Evolutionary conservation across 2,888 invertebrate species (phyloP), one percentile per base, ranked within the genome.

Genomic region (Spialia ferax): DNA sequence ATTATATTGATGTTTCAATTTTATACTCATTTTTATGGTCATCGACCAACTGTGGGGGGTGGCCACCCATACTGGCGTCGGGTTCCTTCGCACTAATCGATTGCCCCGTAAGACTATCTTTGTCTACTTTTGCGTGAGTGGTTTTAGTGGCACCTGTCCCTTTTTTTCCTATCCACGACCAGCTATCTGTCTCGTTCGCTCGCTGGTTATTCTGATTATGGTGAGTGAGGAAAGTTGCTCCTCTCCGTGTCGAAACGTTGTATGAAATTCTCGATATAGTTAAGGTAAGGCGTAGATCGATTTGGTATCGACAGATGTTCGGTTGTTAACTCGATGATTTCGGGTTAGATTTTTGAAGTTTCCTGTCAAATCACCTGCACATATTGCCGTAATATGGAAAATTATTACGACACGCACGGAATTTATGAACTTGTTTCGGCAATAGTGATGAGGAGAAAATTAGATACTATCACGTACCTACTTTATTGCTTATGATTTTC

Each of bases 1-100:
- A 93, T 93, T 93, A 93, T 93, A 93, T 93, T 93, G 93, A 93
- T 93, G 93, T 93, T 93, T 93, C 93, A 93, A 93, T 93, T 93
- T 93, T 93, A 93, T 92, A 91, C 89, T 87, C 91, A 93, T 93
- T 93, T 93, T 93, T 93, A 93, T 93, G 93, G 93, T 89, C 94
- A 94, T 93, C 89, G 93, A 84, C 93, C 94, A 93, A 89, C 92
- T 85, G 88, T 94, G 92, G 93, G 94, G 94, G 94, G 94, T 94
- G 94, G 88, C 93, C 94, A 93, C 93, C 93, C 94, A 92, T 83
- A 87, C 84, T 70, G 85, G 72, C 70, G 71, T 73, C 42, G 73
- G 69, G 11, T 86, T 75, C 86, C 77, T 77, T 91, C 86, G 63
- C 78, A 75, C 86, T 38, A 62, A 69, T 57, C 26, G 13, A 26